phyloP scores from a whole-genome alignment of 2,113 vertebrate species.

The Electrona antarctica region DNA sequence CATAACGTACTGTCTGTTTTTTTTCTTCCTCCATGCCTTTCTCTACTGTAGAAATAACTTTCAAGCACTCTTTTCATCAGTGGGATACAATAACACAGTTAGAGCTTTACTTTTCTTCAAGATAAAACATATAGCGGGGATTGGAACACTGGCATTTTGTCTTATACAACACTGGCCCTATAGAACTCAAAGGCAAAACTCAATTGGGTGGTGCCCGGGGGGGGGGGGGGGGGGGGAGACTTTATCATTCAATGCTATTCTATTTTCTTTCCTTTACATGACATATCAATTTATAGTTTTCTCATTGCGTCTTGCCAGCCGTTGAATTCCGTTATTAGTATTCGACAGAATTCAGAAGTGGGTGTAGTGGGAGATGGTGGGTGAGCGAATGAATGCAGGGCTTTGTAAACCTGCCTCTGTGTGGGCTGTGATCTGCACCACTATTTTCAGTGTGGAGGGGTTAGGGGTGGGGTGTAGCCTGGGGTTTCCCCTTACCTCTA shows the following conservation, averaged over 20 bases:
- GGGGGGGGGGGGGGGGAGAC: too few species aligned
- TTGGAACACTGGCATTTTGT: slow-evolving; percentile 45
- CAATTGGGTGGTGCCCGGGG: slow-evolving; percentile 22
- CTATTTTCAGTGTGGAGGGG: slow-evolving; percentile 41
- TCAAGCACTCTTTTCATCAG: background rate
- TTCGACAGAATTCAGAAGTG: slow-evolving; percentile 50
- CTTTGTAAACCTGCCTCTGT: slow-evolving; percentile 67
- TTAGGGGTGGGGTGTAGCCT: slow-evolving; percentile 27
- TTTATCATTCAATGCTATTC: slow-evolving; percentile 51
- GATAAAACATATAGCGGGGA: slow-evolving; percentile 20
- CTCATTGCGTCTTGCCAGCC: slow-evolving; percentile 55
- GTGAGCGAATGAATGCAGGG: slow-evolving; percentile 68
- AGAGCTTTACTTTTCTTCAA: slow-evolving; percentile 41
- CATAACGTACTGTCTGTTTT: background rate
- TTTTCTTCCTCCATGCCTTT: slow-evolving; percentile 5
- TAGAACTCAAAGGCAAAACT: slow-evolving; percentile 28
- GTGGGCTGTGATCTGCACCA: slow-evolving; percentile 56
- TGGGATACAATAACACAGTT: slow-evolving; percentile 2
- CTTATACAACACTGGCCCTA: slow-evolving; percentile 44
- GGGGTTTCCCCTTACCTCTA: slow-evolving; percentile 22
- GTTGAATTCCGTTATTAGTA: slow-evolving; percentile 29
- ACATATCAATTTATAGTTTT: slow-evolving; percentile 40
- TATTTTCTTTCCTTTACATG: slow-evolving; percentile 55
- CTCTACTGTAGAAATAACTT: slow-evolving; percentile 18
- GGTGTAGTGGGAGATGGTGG: slow-evolving; percentile 42